Percentiles rank a stretch among this genome's conserved stretches.
Evolutionary conservation across 2,888 invertebrate species (phyloP).

Genomic region (Spisula solida): DNA sequence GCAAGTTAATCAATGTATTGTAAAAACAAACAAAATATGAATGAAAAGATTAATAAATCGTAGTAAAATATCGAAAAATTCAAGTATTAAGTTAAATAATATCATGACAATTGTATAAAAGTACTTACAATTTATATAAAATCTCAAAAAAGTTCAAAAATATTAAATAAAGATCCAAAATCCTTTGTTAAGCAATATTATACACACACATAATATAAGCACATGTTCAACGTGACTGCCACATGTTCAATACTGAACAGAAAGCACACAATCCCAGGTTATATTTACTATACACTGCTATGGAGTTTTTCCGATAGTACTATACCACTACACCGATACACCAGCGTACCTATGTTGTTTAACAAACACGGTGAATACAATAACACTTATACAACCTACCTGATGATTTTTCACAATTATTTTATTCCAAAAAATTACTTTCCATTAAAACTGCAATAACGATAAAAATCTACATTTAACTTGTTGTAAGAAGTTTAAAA

Average conservation of each 20-base stretch:
- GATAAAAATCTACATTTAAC: slow-evolving; percentile 1
- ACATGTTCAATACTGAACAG: slow-evolving; percentile 48
- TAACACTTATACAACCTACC: neutral
- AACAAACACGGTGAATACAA: neutral
- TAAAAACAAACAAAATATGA: slow-evolving; percentile 6
- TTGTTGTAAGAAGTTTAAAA: neutral
- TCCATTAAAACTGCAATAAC: neutral
- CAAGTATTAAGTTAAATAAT: neutral
- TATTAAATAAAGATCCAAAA: neutral
- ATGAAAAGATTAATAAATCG: neutral
- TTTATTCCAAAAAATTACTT: neutral
- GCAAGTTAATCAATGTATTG: neutral
- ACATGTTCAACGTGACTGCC: slow-evolving; percentile 37
- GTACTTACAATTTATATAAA: slow-evolving; percentile 14
- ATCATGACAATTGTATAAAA: neutral
- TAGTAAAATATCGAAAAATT: neutral
- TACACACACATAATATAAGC: slow-evolving; percentile 7
- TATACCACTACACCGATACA: neutral
- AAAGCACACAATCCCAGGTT: slow-evolving; percentile 32
- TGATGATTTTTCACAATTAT: neutral
- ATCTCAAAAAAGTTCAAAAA: slow-evolving; percentile 10
- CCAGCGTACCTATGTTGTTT: neutral
- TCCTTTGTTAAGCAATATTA: slow-evolving; percentile 30
- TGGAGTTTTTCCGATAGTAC: slow-evolving; percentile 10
- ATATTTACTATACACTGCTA: neutral